phyloP scores from a whole-genome alignment of 2,113 vertebrate species.

The Nesogale talazaci region DNA sequence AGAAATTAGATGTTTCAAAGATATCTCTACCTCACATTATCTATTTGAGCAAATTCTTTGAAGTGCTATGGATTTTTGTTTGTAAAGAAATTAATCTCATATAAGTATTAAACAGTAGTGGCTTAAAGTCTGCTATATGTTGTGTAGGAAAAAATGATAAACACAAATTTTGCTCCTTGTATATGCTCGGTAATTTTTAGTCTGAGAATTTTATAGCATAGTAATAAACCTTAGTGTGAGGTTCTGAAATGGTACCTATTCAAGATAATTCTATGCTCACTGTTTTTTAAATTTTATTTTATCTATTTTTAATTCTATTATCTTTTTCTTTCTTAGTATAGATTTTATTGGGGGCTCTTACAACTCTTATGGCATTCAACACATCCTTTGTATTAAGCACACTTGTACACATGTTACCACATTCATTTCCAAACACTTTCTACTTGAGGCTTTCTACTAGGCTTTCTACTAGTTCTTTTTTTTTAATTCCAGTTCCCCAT shows the following conservation, averaged over 20 bases:
- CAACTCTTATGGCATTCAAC: too few species aligned
- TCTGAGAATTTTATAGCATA: constrained; percentile 12
- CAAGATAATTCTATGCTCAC: neutral
- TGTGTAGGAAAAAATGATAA: constrained; percentile 25
- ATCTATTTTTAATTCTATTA: too few species aligned
- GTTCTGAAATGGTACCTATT: constrained; percentile 42
- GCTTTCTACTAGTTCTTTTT: too few species aligned
- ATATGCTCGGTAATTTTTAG: constrained; percentile 18
- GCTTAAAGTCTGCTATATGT: constrained; percentile 24
- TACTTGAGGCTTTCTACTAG: too few species aligned
- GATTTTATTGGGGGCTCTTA: too few species aligned
- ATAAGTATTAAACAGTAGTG: constrained; percentile 36
- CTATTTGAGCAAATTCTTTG: constrained; percentile 22
- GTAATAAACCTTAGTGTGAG: neutral
- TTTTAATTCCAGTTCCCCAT: too few species aligned
- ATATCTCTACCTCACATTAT: constrained; percentile 8
- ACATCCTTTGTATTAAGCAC: too few species aligned
- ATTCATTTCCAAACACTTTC: too few species aligned
- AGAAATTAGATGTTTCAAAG: constrained; percentile 11
- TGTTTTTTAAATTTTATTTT: constrained; percentile 6
- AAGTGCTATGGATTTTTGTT: neutral
- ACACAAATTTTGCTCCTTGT: constrained; percentile 4
- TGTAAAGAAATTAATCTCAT: constrained; percentile 4
- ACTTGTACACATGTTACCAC: too few species aligned
- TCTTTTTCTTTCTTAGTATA: too few species aligned